phyloP scores from a whole-genome alignment of 2,113 vertebrate genomes.

The Rostratula benghalensis region DNA sequence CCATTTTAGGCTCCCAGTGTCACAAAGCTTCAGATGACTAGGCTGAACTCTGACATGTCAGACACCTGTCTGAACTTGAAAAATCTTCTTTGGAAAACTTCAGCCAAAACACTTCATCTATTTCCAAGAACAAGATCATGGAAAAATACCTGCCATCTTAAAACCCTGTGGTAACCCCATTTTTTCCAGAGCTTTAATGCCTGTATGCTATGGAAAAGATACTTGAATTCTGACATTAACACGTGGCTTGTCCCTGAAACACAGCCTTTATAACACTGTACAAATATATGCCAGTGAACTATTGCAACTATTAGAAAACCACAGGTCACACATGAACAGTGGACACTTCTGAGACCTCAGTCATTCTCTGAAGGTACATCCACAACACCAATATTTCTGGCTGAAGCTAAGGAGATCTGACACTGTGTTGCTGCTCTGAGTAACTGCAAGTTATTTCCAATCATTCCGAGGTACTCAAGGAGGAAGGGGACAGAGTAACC shows the following conservation, averaged over 20 bases:
- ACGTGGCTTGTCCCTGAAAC: background rate
- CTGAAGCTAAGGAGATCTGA: background rate
- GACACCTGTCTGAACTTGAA: background rate
- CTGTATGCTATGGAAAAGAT: background rate
- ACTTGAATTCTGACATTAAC: background rate
- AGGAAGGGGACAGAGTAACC: background rate
- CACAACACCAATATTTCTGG: background rate
- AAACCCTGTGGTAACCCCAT: background rate
- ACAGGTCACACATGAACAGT: background rate
- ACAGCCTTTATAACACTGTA: background rate
- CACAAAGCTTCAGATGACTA: background rate
- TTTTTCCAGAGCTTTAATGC: background rate
- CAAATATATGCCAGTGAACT: background rate
- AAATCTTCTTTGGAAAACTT: background rate
- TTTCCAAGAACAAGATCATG: background rate
- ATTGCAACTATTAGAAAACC: background rate
- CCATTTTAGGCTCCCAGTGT: background rate
- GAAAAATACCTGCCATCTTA: background rate
- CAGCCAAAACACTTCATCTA: background rate
- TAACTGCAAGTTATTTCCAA: background rate
- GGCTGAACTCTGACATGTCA: background rate
- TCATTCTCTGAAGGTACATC: background rate
- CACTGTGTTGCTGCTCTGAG: background rate
- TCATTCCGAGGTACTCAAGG: background rate
- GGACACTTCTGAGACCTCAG: background rate